A percentile compares a stretch with the other conserved stretches of the same genome.
Conservation (phyloP, 2,797 vertebrate species). For the Cirrhinus molitorella region DNA sequence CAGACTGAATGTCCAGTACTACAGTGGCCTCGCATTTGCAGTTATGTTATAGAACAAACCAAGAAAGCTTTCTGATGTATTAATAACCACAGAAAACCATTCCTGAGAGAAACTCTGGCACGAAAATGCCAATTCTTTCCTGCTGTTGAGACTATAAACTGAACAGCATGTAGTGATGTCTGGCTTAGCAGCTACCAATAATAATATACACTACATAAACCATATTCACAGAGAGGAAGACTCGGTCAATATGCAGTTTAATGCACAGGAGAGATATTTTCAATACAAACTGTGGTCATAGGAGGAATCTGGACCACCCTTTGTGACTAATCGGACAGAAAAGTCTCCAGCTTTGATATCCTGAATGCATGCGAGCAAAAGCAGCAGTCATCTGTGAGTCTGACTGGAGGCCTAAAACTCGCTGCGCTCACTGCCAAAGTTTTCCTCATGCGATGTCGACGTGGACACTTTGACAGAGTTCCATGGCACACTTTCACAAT, state of each 20-base stretch:
- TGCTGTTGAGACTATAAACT: background rate
- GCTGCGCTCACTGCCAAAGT: constrained; percentile 42
- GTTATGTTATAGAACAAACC: background rate
- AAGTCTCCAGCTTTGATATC: constrained; percentile 21
- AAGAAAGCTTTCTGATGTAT: background rate
- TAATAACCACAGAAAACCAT: background rate
- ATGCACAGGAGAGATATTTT: background rate
- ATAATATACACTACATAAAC: background rate
- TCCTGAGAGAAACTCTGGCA: background rate
- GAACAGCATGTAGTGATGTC: background rate
- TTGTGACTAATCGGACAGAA: constrained; percentile 26
- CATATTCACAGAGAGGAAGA: background rate
- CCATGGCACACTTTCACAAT: constrained; percentile 55
- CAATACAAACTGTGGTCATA: background rate
- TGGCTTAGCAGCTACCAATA: background rate
- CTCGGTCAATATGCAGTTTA: background rate
- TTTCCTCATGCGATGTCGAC: constrained; percentile 62
- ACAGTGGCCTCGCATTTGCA: too few species aligned
- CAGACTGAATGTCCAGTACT: background rate
- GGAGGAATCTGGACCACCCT: background rate
- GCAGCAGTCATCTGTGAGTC: constrained; percentile 45
- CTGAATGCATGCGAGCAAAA: constrained; percentile 39
- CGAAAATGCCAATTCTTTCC: background rate
- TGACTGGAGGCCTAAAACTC: constrained; percentile 37
- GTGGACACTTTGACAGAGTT: constrained; percentile 63